Base-by-base conservation (phyloP, 2,113 vertebrate species). In the Lophura nycthemera region DNA sequence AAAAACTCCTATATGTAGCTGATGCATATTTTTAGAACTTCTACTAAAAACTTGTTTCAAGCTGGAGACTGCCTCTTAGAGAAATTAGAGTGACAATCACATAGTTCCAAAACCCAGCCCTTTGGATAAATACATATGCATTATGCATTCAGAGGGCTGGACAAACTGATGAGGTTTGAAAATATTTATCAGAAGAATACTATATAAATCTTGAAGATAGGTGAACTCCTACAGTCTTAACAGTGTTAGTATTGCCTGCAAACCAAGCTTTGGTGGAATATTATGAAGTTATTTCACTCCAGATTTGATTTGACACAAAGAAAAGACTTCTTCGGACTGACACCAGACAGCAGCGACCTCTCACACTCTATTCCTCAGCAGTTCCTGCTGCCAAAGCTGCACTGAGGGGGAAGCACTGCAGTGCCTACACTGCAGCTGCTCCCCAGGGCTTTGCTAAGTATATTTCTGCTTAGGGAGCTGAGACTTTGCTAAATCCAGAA, bases 371-470 rank as follows among this genome's bases (percentile, higher is more conserved):
- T 86, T 93, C 93, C 83, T 25, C 69, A 69, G 91, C 71, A 73
- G 61, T 61, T 72, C 56, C 77, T 86, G 76, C 67, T 91, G 90
- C 86, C 88, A 92, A 88, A 91, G 59, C 89, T 75, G 76, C 69
- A 16, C 94, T 70, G 95, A 90, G 95, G 94, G 86, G 96, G 95
- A 95, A 95, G 93, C 70, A 92, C 73, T 32, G 54, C 88, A 76
- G 91, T 94, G 94, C 96, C 95, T 91, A 97, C 94, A 88, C 63
- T 90, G 93, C 96, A 97, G 95, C 94, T 96, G 94, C 88, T 95
- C 88, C 93, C 83, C 83, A 72, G 88, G 86, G 88, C 88, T 92
- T 93, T 90, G 93, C 86, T 94, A 93, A 94, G 93, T 86, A 95
- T 75, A 91, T 93, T 91, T 91, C 74, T 88, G 63, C 67, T 81